These are phyloP conservation scores for Theristus sp. DNA, from an alignment of 2,888 invertebrate species.

Conservation along the genomic window DNA sequence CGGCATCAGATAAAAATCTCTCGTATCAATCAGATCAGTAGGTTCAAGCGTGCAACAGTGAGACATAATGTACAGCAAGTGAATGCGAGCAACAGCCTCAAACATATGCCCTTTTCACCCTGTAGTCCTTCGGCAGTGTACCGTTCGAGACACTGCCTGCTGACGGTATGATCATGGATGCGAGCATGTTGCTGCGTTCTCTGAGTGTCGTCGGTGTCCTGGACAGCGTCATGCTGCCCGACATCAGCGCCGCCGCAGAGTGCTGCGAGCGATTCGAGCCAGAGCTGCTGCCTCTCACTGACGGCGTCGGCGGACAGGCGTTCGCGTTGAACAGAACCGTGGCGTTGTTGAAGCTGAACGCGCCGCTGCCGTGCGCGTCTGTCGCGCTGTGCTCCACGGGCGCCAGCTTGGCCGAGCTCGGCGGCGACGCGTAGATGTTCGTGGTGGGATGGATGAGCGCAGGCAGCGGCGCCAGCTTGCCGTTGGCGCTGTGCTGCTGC, in stretches of 20 bases:
- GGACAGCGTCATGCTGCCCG: background rate
- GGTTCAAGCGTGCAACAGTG: too few species aligned
- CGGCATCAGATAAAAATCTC: background rate
- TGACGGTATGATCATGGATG: background rate
- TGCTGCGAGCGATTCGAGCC: too few species aligned
- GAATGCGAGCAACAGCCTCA: too few species aligned
- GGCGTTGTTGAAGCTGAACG: background rate
- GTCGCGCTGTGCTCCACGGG: too few species aligned
- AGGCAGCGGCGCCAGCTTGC: background rate
- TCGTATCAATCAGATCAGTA: too few species aligned
- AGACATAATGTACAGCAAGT: too few species aligned
- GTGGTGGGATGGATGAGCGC: background rate
- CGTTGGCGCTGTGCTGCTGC: background rate
- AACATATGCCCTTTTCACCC: constrained; percentile 8
- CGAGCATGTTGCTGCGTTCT: background rate
- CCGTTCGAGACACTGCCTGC: background rate
- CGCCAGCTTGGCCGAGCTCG: background rate
- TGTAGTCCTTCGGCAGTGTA: constrained; percentile 9
- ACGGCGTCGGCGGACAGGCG: background rate
- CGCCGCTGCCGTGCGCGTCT: background rate
- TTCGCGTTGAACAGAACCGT: background rate
- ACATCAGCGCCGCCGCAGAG: background rate
- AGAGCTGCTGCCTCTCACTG: background rate
- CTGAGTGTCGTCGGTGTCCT: background rate
- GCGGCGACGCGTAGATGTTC: background rate